Evolutionary conservation across 1,140 invertebrate species (phyloP).

Genomic region (Chymomyza costata): DNA sequence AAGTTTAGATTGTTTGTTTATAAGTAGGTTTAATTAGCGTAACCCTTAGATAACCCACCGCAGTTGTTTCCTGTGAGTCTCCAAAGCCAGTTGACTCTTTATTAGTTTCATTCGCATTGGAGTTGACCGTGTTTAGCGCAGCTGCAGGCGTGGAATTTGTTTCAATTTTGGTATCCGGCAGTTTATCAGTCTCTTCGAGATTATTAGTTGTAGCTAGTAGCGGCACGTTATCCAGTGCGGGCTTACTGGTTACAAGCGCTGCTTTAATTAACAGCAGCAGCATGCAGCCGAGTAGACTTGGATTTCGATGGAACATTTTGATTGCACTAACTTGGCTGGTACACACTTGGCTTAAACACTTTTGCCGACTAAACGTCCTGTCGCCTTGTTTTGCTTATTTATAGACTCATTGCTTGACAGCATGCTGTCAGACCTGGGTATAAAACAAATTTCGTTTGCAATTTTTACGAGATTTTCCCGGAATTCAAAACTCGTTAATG

Average conservation of each 20-base stretch:
- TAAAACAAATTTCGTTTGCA: conserved; percentile 27
- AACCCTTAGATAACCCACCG: conserved; percentile 22
- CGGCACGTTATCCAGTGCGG: conserved; percentile 36
- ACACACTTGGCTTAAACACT: conserved; percentile 13
- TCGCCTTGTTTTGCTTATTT: conserved; percentile 12
- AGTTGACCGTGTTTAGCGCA: background rate
- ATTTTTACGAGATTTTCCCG: conserved; percentile 39
- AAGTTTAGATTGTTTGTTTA: background rate
- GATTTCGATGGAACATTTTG: conserved; percentile 26
- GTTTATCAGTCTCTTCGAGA: conserved; percentile 49
- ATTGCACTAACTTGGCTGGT: conserved; percentile 2
- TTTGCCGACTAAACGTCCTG: conserved; percentile 17
- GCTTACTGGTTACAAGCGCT: conserved; percentile 20
- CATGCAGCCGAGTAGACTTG: conserved; percentile 14
- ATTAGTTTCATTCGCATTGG: conserved; percentile 18
- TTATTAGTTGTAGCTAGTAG: conserved; percentile 25
- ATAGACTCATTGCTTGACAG: conserved; percentile 18
- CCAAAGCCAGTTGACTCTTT: conserved; percentile 1
- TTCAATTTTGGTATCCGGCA: conserved; percentile 34
- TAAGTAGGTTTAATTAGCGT: background rate
- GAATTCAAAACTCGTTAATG: conserved; percentile 23
- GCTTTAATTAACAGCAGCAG: conserved; percentile 22
- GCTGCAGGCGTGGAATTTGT: background rate
- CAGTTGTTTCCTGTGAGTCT: conserved; percentile 16
- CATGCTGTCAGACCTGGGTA: no score